Evolutionary conservation across 2,113 vertebrate species (phyloP).

Genomic region (Notechis scutatus): DNA sequence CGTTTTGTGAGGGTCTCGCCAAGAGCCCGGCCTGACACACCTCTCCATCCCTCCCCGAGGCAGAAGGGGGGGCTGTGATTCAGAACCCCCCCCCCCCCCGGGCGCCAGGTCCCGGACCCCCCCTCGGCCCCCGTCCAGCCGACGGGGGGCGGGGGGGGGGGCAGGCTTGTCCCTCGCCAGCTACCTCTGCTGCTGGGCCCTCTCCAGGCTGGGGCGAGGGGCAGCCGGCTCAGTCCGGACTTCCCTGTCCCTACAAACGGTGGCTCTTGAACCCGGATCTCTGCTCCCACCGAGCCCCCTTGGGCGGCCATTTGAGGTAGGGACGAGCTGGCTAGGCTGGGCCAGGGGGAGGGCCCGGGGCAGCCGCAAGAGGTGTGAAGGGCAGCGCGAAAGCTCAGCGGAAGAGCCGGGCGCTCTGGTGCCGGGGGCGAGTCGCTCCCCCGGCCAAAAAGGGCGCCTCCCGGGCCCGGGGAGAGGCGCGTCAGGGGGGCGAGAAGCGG

Average conservation of each 20-base stretch:
- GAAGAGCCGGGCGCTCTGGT: not conserved
- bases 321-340: not conserved
- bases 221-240: not conserved
- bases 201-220: not conserved
- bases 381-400: not conserved
- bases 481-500: constrained; percentile 90
- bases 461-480: not conserved
- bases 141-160: not conserved
- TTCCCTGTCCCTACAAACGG: not conserved
- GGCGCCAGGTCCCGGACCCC: not conserved
- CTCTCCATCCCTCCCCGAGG: not conserved
- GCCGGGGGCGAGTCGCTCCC: not conserved
- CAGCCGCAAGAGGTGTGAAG: not conserved
- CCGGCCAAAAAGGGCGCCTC: not conserved
- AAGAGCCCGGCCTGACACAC: not conserved
- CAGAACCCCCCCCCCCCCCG: not conserved
- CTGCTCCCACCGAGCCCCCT: too few species aligned
- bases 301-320: not conserved
- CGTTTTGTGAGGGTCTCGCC: not conserved
- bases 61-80: not conserved
- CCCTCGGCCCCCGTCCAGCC: not conserved
- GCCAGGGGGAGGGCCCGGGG: not conserved
- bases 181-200: not conserved
- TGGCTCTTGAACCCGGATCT: not conserved
- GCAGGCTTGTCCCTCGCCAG: not conserved